Conservation (phyloP, 2,113 vertebrate genomes). For the Thryonomys swinderianus region DNA sequence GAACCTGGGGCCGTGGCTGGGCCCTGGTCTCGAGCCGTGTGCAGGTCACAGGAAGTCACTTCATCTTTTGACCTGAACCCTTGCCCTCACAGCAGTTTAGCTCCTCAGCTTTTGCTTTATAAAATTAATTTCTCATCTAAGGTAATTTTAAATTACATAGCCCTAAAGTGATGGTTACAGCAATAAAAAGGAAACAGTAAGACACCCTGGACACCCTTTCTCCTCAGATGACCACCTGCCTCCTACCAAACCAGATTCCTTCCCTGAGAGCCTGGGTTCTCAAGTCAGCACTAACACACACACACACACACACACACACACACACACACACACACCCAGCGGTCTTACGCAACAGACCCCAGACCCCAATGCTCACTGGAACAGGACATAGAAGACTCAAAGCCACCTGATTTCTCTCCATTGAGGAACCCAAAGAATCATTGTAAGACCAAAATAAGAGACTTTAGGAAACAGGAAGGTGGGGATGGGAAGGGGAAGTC, state of each 20-base stretch:
- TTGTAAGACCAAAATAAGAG: neutral
- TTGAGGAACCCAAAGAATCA: neutral
- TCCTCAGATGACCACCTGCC: neutral
- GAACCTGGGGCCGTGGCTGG: neutral
- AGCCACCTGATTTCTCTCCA: neutral
- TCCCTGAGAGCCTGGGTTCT: neutral
- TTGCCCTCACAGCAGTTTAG: neutral
- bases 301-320: neutral
- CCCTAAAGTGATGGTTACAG: neutral
- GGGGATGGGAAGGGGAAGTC: neutral
- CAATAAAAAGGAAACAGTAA: conserved; percentile 15
- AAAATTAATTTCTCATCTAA: conserved; percentile 19
- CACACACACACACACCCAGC: neutral
- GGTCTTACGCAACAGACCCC: no score
- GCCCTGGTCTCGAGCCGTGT: neutral
- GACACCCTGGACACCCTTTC: neutral
- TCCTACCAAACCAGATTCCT: neutral
- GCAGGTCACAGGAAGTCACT: neutral
- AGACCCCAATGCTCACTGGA: neutral
- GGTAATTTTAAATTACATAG: conserved; percentile 1
- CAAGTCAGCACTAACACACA: neutral
- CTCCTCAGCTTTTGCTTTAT: neutral
- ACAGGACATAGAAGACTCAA: neutral
- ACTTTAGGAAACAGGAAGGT: neutral
- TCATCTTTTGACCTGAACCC: neutral